These are phyloP conservation scores for Nephrocerus scutellatus DNA, from an alignment of 2,888 invertebrate genomes.

Conservation along the genomic window DNA sequence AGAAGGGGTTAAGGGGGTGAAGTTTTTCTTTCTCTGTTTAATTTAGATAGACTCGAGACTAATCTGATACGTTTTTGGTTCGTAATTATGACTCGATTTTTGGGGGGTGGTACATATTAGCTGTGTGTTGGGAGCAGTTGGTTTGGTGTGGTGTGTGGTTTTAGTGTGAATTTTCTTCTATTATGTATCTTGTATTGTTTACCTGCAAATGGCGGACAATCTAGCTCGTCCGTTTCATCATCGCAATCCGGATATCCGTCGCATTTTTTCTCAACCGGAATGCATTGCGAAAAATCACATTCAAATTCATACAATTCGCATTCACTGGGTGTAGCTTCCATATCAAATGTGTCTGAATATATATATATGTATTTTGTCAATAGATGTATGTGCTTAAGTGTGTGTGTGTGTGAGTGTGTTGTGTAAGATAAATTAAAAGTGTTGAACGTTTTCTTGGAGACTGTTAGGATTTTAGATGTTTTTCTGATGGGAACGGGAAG, in stretches of 20 bases:
- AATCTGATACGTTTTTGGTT: too few relatives aligned
- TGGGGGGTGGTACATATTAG: neutral
- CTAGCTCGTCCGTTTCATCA: constrained; percentile 57
- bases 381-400: constrained; percentile 15
- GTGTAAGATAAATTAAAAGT: too few relatives aligned
- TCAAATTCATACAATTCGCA: constrained; percentile 45
- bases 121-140: constrained; percentile 2
- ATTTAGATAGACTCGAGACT: too few relatives aligned
- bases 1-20: too few relatives aligned
- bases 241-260: constrained; percentile 55
- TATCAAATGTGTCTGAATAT: constrained; percentile 32
- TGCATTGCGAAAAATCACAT: constrained; percentile 43
- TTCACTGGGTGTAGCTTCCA: constrained; percentile 33
- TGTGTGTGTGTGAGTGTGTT: constrained; percentile 4
- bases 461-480: too few relatives aligned
- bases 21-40: too few relatives aligned
- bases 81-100: too few relatives aligned
- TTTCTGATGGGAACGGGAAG: too few relatives aligned
- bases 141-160: constrained; percentile 3
- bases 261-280: constrained; percentile 53
- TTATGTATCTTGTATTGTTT: constrained; percentile 23
- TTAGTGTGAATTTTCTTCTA: neutral
- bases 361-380: too few relatives aligned
- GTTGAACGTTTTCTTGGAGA: too few relatives aligned
- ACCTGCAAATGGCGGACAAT: constrained; percentile 45